Evolutionary conservation across 2,113 vertebrate species (phyloP).

Genomic region (Rhabdornis inornatus): DNA sequence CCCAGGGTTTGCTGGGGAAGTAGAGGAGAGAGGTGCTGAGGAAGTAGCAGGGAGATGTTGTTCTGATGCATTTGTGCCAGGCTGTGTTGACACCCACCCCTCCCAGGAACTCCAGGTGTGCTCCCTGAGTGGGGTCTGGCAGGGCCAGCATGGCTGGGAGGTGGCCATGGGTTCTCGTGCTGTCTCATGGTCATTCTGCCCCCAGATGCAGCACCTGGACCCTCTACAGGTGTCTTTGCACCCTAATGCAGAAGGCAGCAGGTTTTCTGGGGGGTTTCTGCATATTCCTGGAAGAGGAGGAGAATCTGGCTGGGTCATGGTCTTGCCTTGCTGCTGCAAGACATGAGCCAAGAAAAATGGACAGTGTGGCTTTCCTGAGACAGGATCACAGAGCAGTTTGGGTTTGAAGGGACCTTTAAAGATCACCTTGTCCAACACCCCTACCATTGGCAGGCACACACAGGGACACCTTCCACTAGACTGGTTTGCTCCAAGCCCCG

Average conservation of each 20-base stretch:
- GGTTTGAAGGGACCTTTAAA: neutral
- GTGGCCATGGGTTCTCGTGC: fast-evolving
- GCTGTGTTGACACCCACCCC: neutral
- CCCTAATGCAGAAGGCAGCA: neutral
- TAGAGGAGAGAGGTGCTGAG: neutral
- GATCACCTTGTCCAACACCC: neutral
- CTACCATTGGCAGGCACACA: neutral
- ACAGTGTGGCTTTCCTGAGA: neutral
- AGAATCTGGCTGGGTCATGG: neutral
- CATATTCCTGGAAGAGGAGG: neutral
- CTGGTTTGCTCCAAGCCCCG: neutral
- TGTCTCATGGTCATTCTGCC: neutral
- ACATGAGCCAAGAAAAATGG: neutral
- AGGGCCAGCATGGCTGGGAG: neutral
- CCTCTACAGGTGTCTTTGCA: neutral
- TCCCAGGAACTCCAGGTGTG: neutral
- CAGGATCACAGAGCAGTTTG: neutral
- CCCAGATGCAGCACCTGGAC: neutral
- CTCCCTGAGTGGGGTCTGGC: neutral
- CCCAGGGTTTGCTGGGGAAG: neutral
- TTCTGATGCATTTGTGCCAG: fast-evolving
- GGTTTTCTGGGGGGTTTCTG: neutral
- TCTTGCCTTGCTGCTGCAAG: neutral
- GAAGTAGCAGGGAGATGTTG: neutral
- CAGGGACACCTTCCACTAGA: neutral